Base-by-base conservation (phyloP, 2,888 invertebrate genomes). In the Alsophila aescularia region DNA sequence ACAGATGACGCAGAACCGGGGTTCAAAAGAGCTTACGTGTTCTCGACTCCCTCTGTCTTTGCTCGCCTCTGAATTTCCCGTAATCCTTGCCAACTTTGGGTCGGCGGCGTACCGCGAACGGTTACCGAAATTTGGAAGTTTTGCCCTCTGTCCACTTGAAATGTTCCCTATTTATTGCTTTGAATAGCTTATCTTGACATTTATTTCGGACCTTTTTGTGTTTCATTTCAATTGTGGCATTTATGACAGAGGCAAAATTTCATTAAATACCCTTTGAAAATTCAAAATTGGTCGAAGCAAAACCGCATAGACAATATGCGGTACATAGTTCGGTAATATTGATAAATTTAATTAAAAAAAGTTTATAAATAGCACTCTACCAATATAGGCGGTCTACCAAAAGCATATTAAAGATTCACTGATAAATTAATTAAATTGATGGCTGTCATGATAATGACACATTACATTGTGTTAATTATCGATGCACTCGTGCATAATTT, bases 21-120 rank as follows among this genome's bases (percentile, higher is more conserved):
- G 54, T 55, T 53, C 55, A 60, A 60, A 59, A 55, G 58, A 55
- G 62, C 60, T 63, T 66, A 63, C 55, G 60, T 53, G 39, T 14
- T 50, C 40, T 53, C 41, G 39, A 35, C 45, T 52, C 50, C 43
- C 53, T 47, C 59, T 63, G 63, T 60, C 63, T 63, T 60, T 56
- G 53, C 52, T 54, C 51, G 65, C 39, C 58, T 63, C 57, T 59
- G 62, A 64, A 68, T 65, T 68, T 68, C 67, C 68, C 65, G 72
- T 75, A 76, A 81, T 79, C 82, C 75, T 62, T 70, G 72, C 71
- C 75, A 67, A 67, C 66, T 65, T 70, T 60, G 72, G 79, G 73
- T 73, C 60, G 49, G 75, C 52, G 78, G 81, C 67, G 52, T 53
- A 75, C 83, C 83, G 75, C 83, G 79, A 69, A 70, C 76, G 72